Base-by-base conservation (phyloP, 2,113 vertebrate species). In the Zeus faber region DNA sequence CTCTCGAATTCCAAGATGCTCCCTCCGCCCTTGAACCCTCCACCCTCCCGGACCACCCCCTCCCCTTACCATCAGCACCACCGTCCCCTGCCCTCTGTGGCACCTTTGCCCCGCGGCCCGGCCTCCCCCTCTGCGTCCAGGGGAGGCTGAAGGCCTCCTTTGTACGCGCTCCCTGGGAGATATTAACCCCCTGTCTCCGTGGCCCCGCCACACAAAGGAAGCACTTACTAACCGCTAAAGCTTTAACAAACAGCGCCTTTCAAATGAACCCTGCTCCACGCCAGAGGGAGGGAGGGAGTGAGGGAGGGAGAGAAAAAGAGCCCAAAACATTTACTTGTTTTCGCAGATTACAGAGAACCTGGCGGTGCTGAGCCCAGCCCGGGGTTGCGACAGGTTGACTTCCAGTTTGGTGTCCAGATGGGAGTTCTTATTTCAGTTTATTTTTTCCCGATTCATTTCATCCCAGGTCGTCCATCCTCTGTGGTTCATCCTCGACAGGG, bases 161-260 rank as follows among this genome's bases (percentile, higher is more conserved):
- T 89, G 88, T 90, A 68, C 57, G 67, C 52, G 16, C 76, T 85
- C 81, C 80, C 85, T 79, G 74, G 80, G 85, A 90, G 83, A 89
- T 80, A 87, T 88, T 86, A 87, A 85, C 84, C 85, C 72, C 76
- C 84, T 70, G 69, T 77, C 80, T 79, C 73, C 62, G 26, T 43
- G 65, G 77, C 74, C 62, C 70, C 69, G 70, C 82, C 76, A 74
- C 83, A 90, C 81, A 89, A 89, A 87, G 85, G 79, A 85, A 85
- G 82, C 80, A 87, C 87, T 90, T 88, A 88, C 81, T 76, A 86
- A 85, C 81, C 71, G 68, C 87, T 87, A 88, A 86, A 87, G 82
- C 80, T 73, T 87, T 85, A 87, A 87, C 82, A 90, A 87, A 88
- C 81, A 83, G 62, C 48, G 80, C 72, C 82, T 87, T 88, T 88